Conservation (phyloP, 1,140 invertebrate species). For the Apis dorsata region DNA sequence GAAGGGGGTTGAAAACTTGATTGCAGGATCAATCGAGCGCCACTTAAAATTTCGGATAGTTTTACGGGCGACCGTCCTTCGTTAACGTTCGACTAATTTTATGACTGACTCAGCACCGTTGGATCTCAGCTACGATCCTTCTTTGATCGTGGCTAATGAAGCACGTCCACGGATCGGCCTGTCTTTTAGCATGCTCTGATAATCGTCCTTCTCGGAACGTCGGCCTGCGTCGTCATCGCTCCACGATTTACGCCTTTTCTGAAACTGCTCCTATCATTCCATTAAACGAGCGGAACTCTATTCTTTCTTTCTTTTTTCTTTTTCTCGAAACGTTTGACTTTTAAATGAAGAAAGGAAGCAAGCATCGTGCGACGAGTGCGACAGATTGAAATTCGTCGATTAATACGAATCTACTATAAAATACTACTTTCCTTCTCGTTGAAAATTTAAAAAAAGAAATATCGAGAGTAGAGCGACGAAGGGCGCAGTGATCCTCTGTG, state of each 20-base stretch:
- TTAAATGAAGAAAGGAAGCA: neutral
- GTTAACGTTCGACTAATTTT: slow-evolving; percentile 52
- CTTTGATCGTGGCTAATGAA: slow-evolving; percentile 54
- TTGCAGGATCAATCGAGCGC: slow-evolving; percentile 7
- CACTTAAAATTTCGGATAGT: slow-evolving; percentile 38
- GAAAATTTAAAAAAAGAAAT: too few relatives aligned
- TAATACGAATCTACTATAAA: neutral
- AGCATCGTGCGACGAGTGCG: neutral
- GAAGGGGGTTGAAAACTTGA: slow-evolving; percentile 20
- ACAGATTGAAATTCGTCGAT: neutral
- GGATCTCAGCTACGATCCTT: slow-evolving; percentile 43
- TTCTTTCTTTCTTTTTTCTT: neutral
- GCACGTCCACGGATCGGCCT: slow-evolving; percentile 49
- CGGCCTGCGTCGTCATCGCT: slow-evolving; percentile 42
- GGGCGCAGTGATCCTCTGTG: too few relatives aligned
- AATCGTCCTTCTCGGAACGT: slow-evolving; percentile 55
- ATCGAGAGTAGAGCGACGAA: too few relatives aligned
- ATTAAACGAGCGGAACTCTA: slow-evolving; percentile 9
- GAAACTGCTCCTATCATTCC: slow-evolving; percentile 29
- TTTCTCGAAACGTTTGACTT: neutral
- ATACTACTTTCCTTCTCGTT: too few relatives aligned
- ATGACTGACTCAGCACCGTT: slow-evolving; percentile 42
- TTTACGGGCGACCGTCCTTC: slow-evolving; percentile 41
- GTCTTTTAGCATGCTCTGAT: slow-evolving; percentile 60
- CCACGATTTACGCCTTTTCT: slow-evolving; percentile 47